Base-by-base conservation (phyloP, 2,888 invertebrate species). In the Agonopterix subpropinquella region DNA sequence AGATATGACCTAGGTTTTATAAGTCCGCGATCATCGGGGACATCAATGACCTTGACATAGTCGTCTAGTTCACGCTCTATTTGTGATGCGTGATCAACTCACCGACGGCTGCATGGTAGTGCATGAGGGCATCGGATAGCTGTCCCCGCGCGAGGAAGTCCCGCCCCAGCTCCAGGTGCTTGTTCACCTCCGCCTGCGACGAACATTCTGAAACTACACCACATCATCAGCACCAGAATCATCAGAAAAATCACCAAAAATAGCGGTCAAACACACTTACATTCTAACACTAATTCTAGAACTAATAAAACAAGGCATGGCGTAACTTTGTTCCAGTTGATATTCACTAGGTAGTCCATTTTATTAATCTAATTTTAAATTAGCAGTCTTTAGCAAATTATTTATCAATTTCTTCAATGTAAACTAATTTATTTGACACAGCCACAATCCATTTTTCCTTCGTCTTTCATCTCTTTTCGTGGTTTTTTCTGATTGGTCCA, bases 51-150 rank as follows among this genome's bases (percentile, higher is more conserved):
- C 42, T 42, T 42, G 42, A 42, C 42, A 11, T 42, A 8, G 39
- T 10, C n/a, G 1, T 18, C 4, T 5, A 9, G 1, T 39, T 11
- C 11, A 10, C 11, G 39, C 1, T 39, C 39, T 10, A 28, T 11
- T n/a, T 4, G 39, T 39, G 13, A 42, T 1, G 13, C 13, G 11
- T 11, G n/a, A 2, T n/a, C 11, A 11, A 78, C 93, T 90, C 76
- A 96, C 96, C 98, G 64, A 99, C 96, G 63, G 99, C 99, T 54
- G 97, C 96, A 90, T 99, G 98, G 85, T 98, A 99, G 78, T 99
- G 98, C 53, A 96, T 95, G 46, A 99, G 85, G 8, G 99, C 99
- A 89, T 99, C 99, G 44, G 96, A 94, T 56, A 98, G 91, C 78
- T 99, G 98, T 36, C 98, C 98, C 59, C 94, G 93, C 41, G 96